Conservation (phyloP, 2,797 vertebrate genomes). For the Schizopygopsis pylzovi region DNA sequence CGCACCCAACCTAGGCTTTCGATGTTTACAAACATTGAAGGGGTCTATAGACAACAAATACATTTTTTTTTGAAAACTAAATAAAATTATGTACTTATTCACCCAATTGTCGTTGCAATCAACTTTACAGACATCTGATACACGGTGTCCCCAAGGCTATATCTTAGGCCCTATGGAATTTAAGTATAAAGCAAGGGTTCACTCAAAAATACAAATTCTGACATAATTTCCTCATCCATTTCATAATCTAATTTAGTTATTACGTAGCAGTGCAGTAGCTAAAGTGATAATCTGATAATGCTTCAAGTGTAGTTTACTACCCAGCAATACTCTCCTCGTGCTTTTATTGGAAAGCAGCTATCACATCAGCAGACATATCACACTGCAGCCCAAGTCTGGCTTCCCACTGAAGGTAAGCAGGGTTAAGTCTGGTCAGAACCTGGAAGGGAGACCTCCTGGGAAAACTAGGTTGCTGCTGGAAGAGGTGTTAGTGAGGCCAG, state of each 20-base stretch:
- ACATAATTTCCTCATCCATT: background rate
- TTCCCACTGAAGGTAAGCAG: too few relatives aligned
- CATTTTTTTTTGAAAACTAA: background rate
- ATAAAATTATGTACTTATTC: background rate
- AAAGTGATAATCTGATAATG: background rate
- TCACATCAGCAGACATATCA: background rate
- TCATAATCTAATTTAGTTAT: background rate
- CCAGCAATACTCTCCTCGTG: background rate
- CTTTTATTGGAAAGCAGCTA: conserved; percentile 4
- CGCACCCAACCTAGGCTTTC: too few relatives aligned
- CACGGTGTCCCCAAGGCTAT: background rate
- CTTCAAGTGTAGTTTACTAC: background rate
- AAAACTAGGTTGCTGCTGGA: too few relatives aligned
- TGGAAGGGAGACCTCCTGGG: too few relatives aligned
- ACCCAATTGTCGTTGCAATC: background rate
- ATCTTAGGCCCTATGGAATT: background rate
- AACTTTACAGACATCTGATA: background rate
- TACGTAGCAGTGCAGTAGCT: background rate
- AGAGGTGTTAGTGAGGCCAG: too few relatives aligned
- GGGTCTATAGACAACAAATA: background rate
- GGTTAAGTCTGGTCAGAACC: too few relatives aligned
- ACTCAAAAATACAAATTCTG: background rate
- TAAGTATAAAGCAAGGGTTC: background rate
- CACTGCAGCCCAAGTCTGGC: too few relatives aligned
- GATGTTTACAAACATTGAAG: too few relatives aligned